Base-by-base conservation (phyloP, 2,888 invertebrate species). In the Auanema freiburgensis region DNA sequence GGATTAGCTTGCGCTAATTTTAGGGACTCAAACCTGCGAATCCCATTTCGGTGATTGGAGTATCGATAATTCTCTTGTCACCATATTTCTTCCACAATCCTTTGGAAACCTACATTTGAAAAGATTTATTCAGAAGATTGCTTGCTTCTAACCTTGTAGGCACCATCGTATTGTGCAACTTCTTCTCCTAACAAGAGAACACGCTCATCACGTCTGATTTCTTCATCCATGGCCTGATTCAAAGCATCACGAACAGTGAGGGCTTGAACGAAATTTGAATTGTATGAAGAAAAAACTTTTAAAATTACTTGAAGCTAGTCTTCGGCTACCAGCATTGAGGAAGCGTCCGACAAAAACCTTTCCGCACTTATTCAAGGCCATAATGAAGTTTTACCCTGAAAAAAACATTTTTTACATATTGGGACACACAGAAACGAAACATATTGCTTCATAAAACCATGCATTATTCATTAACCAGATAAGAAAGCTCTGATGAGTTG, bases 51-150 rank as follows among this genome's bases (percentile, higher is more conserved):
- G 97, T 95, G 83, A 98, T 98, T 5, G 98, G 98, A 12, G 98
- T 98, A 85, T 98, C 98, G 65, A 94, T 91, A 8, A 98, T 90
- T 78, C 98, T 88, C 85, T 92, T 92, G 84, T 97, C 97, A 0
- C 97, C 97, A 85, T 93, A 96, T 84, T 97, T 97, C 85, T 95
- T 95, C 93, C 93, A 96, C 14, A 98, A 87, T 3, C 97, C 97
- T 83, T 92, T 89, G 66, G 90, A 90, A 33, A 97, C 91, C 90
- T 96, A 23, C 2, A 58, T 58, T 23, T 52, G 18, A 41, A 10
- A 49, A 33, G 21, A 40, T 1, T 14, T 4, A 49, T 2, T 23
- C 1, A 23, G 2, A 3, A n/a, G 18, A 52, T 21, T n/a, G 18
- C 23, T n/a, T 50, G n/a, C 12, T 12, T 12, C 12, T 16, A 12